Percentiles rank a stretch among this genome's conserved stretches.
These are phyloP conservation scores for Drosophila parvula DNA, from an alignment of 1,140 invertebrate genomes.

Conservation along the genomic window DNA sequence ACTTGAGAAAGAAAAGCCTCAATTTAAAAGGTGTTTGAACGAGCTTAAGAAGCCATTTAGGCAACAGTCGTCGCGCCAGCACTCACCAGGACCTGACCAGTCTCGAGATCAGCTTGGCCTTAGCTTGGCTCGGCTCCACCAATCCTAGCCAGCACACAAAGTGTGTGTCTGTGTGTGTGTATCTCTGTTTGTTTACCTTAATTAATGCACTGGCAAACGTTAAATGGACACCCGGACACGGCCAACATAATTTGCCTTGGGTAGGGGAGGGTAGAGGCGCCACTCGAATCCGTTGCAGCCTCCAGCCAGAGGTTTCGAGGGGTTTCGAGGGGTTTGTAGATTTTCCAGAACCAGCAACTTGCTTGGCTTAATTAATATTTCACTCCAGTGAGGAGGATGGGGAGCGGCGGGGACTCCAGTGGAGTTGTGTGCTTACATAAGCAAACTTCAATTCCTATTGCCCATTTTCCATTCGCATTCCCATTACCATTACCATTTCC, in stretches of 20 bases:
- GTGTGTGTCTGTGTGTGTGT: constrained; percentile 36
- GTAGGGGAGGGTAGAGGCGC: constrained; percentile 1
- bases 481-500: constrained; percentile 17
- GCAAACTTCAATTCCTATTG: constrained; percentile 46
- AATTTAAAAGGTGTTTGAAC: constrained; percentile 65
- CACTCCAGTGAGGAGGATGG: constrained; percentile 12
- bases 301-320: not conserved
- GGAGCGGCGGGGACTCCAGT: not conserved
- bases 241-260: constrained; percentile 46
- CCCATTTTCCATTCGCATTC: constrained; percentile 6
- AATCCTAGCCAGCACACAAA: too few species aligned
- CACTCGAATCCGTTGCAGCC: constrained; percentile 29
- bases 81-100: constrained; percentile 17
- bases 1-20: not conserved
- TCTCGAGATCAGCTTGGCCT: constrained; percentile 15
- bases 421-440: constrained; percentile 46
- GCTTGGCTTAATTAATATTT: constrained; percentile 72
- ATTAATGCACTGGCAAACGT: constrained; percentile 72
- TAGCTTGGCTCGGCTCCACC: not conserved
- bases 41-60: constrained; percentile 44
- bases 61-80: constrained; percentile 20
- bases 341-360: too few species aligned
- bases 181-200: constrained; percentile 76
- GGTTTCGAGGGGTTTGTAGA: too few species aligned
- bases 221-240: constrained; percentile 38